Conservation (phyloP, 2,888 invertebrate species). For the Endomychus coccineus region DNA sequence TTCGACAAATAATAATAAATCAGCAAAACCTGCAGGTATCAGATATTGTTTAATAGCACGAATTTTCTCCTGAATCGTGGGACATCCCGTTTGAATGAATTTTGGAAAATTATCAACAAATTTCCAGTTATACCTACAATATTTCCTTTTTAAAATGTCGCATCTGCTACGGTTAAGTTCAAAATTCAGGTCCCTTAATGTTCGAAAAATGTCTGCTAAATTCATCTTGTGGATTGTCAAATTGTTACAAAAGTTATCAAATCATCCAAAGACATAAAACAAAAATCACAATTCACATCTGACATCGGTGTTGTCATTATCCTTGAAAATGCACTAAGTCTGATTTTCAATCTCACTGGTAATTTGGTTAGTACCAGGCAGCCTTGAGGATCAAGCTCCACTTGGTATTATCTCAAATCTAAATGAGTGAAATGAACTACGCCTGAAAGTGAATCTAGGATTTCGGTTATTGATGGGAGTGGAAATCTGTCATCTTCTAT, state of each 20-base stretch:
- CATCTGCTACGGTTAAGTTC: slow-evolving; percentile 23
- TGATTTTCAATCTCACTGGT: slow-evolving; percentile 26
- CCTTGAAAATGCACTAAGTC: slow-evolving; percentile 25
- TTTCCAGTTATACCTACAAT: slow-evolving; percentile 16
- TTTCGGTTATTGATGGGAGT: slow-evolving; percentile 23
- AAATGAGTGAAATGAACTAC: slow-evolving; percentile 26
- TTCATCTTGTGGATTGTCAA: slow-evolving; percentile 20
- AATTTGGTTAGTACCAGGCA: slow-evolving; percentile 24
- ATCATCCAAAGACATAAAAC: slow-evolving; percentile 21
- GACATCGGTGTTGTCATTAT: slow-evolving; percentile 23
- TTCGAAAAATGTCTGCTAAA: slow-evolving; percentile 17
- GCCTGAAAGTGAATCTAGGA: slow-evolving; percentile 25
- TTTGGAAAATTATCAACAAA: too few species aligned
- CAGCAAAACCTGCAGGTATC: too few species aligned
- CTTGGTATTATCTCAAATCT: slow-evolving; percentile 24
- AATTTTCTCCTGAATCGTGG: slow-evolving; percentile 17
- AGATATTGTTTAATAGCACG: slow-evolving; percentile 17
- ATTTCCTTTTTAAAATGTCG: slow-evolving; percentile 21
- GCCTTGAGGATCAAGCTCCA: slow-evolving; percentile 23
- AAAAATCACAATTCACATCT: slow-evolving; percentile 21
- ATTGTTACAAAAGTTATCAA: slow-evolving; percentile 20
- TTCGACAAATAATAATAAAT: slow-evolving; percentile 14
- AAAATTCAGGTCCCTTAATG: slow-evolving; percentile 17
- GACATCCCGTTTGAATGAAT: slow-evolving; percentile 14
- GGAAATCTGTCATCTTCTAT: slow-evolving; percentile 19